phyloP scores from a whole-genome alignment of 1,140 invertebrate genomes.

The Heterodera schachtii region DNA sequence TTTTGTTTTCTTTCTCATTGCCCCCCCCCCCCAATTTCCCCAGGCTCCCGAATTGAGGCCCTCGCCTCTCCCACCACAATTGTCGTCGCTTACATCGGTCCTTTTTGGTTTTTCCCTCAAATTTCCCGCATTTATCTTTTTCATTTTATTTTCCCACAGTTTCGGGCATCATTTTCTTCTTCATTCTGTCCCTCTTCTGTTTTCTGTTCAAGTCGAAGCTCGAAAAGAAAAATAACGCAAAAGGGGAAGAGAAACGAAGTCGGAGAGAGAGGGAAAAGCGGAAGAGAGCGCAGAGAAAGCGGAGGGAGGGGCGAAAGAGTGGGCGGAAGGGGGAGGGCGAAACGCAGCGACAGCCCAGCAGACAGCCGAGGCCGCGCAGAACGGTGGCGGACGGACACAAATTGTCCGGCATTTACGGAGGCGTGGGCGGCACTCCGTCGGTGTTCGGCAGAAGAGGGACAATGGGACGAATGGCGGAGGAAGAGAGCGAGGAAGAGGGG shows the following conservation, averaged over 20 bases:
- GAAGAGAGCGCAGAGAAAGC: background rate
- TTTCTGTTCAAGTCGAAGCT: conserved; percentile 63
- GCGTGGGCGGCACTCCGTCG: background rate
- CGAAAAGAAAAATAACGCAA: conserved; percentile 54
- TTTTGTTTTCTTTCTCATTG: background rate
- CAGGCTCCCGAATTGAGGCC: background rate
- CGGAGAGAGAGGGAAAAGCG: conserved; percentile 12
- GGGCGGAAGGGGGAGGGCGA: too few relatives aligned
- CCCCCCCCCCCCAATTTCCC: background rate
- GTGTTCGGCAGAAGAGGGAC: background rate
- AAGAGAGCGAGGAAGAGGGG: background rate
- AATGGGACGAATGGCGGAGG: background rate
- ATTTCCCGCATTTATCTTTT: background rate
- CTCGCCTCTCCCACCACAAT: conserved; percentile 42
- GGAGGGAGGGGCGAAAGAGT: background rate
- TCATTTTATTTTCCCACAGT: conserved; percentile 5
- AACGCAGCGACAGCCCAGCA: conserved; percentile 1
- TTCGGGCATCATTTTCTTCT: conserved; percentile 60
- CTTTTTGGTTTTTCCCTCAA: background rate
- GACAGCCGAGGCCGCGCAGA: conserved; percentile 10
- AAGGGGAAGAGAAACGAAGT: conserved; percentile 8
- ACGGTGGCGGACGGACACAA: conserved; percentile 16
- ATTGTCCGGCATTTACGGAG: conserved; percentile 1
- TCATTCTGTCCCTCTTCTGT: conserved; percentile 62
- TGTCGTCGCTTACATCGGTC: conserved; percentile 56